Conservation (phyloP, 2,888 invertebrate genomes). For the Alloplasta piceator region DNA sequence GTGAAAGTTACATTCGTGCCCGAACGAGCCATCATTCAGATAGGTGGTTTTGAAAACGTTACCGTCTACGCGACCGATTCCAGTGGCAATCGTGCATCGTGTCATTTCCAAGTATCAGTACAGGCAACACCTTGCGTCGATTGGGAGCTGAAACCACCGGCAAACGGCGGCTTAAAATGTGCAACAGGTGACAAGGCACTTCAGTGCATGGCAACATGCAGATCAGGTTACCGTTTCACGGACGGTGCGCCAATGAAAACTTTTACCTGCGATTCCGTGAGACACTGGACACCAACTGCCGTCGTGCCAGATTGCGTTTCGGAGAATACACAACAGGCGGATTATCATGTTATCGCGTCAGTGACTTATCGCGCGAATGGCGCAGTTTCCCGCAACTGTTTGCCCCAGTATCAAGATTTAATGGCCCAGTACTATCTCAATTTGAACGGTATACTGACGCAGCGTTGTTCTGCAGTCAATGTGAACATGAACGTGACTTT, state of each 20-base stretch:
- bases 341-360: constrained; percentile 94
- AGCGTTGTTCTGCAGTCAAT: constrained; percentile 96
- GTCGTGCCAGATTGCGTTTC: constrained; percentile 98
- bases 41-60: constrained; percentile 95
- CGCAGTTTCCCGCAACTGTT: constrained; percentile 92
- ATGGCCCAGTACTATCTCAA: constrained; percentile 91
- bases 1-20: constrained; percentile 90
- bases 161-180: constrained; percentile 95
- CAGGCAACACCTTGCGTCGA: constrained; percentile 97
- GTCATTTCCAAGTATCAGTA: constrained; percentile 96
- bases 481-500: constrained; percentile 97
- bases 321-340: constrained; percentile 97
- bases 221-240: constrained; percentile 94
- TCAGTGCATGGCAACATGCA: constrained; percentile 95
- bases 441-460: constrained; percentile 92
- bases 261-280: constrained; percentile 92
- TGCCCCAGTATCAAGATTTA: constrained; percentile 93
- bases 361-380: constrained; percentile 95
- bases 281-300: constrained; percentile 93
- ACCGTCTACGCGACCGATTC: constrained; percentile 95
- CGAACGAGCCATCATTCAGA: constrained; percentile 92
- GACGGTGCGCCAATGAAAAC: constrained; percentile 95
- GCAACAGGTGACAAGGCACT: constrained; percentile 92
- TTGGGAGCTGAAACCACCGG: constrained; percentile 96
- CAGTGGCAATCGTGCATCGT: constrained; percentile 94